Evolutionary conservation across 1,140 invertebrate genomes (phyloP), one percentile per base, ranked within the genome.

Genomic region (Calycopis cecrops): DNA sequence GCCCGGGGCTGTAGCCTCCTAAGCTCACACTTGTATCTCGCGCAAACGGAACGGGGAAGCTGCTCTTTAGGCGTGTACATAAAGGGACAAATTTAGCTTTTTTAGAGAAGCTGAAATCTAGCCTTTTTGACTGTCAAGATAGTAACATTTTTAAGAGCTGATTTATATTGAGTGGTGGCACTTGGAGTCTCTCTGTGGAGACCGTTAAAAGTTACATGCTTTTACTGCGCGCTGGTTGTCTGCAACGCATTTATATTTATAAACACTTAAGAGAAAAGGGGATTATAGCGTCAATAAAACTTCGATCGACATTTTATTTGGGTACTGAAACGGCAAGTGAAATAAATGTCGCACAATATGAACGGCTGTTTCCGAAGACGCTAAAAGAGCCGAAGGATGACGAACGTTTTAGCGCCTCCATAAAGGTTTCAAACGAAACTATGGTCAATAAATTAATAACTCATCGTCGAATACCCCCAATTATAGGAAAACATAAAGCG

Each of bases 391-490:
- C 21, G 21, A 10, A 59, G 48, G 33, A 67, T 64, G 63, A 74
- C 62, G 62, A 71, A 76, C 77, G 65, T 84, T 86, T 86, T 84
- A 86, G 80, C 78, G 79, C 72, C 69, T 76, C 77, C 63, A 79
- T 84, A 86, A 84, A 86, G 82, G 79, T 64, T 69, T 59, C 14
- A 68, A 70, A 66, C 73, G 65, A 78, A 79, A 77, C 76, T 79
- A 72, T 59, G 69, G 67, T 71, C 81, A 81, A 85, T 86, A 86
- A 86, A 86, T 85, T 84, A 85, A 86, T 86, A 83, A 86, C 68
- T 85, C 83, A 80, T 81, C 77, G 83, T 78, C 73, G 80, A 83
- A 71, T 79, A 65, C 78, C 75, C 76, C 73, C 81, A 87, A 86
- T 87, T 85, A 87, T 72, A 55, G 72, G 59, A 85, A 74, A 86